Percentiles rank a stretch among this genome's conserved stretches.
These are phyloP conservation scores for Meriones unguiculatus DNA, from an alignment of 2,113 vertebrate genomes.

Conservation along the genomic window DNA sequence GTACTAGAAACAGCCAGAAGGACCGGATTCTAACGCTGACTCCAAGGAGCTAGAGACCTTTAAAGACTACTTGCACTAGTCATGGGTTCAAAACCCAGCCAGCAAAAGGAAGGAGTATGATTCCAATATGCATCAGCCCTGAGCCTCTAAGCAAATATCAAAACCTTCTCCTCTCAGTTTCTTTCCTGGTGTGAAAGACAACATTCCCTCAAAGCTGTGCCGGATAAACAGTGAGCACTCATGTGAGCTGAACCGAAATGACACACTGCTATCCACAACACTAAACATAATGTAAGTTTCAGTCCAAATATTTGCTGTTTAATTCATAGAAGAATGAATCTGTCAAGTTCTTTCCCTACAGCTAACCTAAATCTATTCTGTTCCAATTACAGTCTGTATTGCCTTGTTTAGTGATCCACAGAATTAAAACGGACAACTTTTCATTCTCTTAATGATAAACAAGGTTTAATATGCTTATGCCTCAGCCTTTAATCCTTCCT, in stretches of 20 bases:
- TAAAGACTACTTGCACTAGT: neutral
- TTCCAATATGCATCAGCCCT: neutral
- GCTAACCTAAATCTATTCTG: slow-evolving; percentile 63
- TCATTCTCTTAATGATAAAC: slow-evolving; percentile 61
- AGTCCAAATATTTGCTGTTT: slow-evolving; percentile 71
- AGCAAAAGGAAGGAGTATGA: neutral
- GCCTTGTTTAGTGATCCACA: slow-evolving; percentile 69
- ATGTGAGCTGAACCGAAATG: neutral
- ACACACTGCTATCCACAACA: slow-evolving; percentile 56
- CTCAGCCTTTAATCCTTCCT: slow-evolving; percentile 67
- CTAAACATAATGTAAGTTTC: slow-evolving; percentile 64
- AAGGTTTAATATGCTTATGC: slow-evolving; percentile 62
- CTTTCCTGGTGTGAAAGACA: neutral
- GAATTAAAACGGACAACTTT: slow-evolving; percentile 75
- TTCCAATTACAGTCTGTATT: slow-evolving; percentile 64
- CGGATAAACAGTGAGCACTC: neutral
- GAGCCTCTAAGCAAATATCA: slow-evolving; percentile 5
- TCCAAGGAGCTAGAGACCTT: neutral
- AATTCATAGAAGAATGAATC: slow-evolving; percentile 72
- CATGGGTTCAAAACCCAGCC: neutral
- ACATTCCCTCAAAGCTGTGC: neutral
- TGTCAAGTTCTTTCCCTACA: slow-evolving; percentile 61
- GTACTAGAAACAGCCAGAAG: neutral
- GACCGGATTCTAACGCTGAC: neutral
- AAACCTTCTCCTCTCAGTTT: slow-evolving; percentile 3